A percentile compares a stretch with the other conserved stretches of the same genome.
These are phyloP conservation scores for Crocidura indochinensis DNA, from an alignment of 2,797 vertebrate genomes.

Conservation along the genomic window DNA sequence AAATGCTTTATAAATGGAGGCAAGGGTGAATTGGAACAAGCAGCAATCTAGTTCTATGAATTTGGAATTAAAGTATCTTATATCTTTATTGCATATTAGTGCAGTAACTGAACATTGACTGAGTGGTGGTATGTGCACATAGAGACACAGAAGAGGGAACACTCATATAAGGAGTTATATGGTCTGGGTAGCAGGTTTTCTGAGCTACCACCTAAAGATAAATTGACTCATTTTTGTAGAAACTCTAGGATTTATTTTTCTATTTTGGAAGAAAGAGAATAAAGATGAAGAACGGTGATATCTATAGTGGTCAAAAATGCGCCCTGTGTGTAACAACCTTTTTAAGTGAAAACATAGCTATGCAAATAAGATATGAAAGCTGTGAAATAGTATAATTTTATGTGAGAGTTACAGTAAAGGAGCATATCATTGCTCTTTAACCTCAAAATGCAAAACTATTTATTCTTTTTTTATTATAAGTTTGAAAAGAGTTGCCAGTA, in stretches of 20 bases:
- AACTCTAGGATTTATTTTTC: background rate
- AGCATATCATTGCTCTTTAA: slow-evolving; percentile 34
- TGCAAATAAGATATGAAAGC: slow-evolving; percentile 55
- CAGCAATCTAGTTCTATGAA: background rate
- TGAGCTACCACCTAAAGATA: background rate
- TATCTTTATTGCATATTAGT: background rate
- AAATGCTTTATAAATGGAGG: slow-evolving; percentile 22
- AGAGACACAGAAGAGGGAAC: background rate
- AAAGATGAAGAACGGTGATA: slow-evolving; percentile 50
- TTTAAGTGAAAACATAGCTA: slow-evolving; percentile 20
- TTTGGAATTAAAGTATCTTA: slow-evolving; percentile 6
- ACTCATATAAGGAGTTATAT: background rate
- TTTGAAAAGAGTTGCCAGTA: no score
- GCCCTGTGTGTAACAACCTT: background rate
- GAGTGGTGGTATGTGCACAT: background rate
- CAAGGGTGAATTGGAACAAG: background rate
- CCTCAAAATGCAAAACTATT: no score
- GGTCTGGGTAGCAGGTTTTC: background rate
- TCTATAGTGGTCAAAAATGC: slow-evolving; percentile 31
- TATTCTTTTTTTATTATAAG: no score
- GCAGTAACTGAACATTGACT: background rate
- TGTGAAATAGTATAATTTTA: slow-evolving; percentile 31
- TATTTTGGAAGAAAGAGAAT: slow-evolving; percentile 9
- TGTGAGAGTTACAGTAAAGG: slow-evolving; percentile 41
- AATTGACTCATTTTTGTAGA: background rate